Evolutionary conservation across 2,113 vertebrate genomes (phyloP).

Genomic region (Anthoscopus minutus): DNA sequence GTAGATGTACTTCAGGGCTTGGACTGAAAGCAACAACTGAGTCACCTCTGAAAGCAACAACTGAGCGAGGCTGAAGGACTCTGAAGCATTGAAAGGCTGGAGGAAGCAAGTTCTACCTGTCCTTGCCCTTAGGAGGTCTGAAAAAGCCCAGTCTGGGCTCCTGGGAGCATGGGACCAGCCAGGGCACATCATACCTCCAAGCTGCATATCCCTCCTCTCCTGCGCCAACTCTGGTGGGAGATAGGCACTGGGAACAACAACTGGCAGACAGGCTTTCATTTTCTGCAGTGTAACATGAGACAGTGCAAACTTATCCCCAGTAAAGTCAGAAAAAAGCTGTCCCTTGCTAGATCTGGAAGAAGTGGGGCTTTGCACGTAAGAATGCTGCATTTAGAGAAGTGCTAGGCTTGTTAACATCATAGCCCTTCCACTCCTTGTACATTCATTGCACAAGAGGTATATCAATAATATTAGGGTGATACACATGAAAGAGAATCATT

Average conservation of each 20-base stretch:
- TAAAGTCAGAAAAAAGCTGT: background rate
- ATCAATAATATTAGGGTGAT: background rate
- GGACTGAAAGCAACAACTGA: background rate
- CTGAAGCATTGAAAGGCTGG: background rate
- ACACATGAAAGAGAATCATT: background rate
- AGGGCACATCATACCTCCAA: background rate
- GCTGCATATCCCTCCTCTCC: background rate
- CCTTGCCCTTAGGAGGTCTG: background rate
- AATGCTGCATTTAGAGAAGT: background rate
- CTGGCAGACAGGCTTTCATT: background rate
- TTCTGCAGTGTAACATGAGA: background rate
- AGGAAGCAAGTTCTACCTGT: background rate
- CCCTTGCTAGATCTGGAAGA: background rate
- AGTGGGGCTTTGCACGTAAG: background rate
- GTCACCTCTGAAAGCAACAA: background rate
- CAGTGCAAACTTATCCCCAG: background rate
- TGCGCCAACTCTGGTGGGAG: background rate
- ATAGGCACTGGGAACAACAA: background rate
- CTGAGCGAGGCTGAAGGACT: background rate
- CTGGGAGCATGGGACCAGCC: background rate
- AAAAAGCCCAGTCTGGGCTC: background rate
- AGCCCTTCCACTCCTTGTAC: background rate
- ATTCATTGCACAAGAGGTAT: background rate
- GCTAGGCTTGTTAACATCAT: background rate
- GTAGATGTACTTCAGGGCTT: background rate